Conservation (phyloP, 2,888 invertebrate genomes). For the Epirrhoe tristata region DNA sequence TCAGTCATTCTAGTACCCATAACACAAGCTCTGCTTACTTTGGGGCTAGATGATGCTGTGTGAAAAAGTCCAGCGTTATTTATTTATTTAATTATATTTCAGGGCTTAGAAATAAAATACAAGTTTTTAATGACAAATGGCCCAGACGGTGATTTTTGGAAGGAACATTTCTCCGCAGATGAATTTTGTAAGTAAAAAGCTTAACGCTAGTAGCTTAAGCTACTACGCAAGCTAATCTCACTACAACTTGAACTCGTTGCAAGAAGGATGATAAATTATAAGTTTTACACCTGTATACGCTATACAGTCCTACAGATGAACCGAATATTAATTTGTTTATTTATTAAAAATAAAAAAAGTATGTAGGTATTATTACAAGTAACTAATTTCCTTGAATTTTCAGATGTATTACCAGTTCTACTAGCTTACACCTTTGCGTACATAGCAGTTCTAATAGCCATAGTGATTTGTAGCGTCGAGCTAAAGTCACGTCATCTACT, state of each 20-base stretch:
- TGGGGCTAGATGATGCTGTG: no score
- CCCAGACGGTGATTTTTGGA: conserved; percentile 91
- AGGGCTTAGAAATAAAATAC: conserved; percentile 92
- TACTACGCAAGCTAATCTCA: no score
- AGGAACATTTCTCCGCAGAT: conserved; percentile 96
- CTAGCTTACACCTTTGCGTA: conserved; percentile 91
- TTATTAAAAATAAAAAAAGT: no score
- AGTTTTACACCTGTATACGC: no score
- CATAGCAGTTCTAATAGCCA: conserved; percentile 88
- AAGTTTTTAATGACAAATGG: conserved; percentile 96
- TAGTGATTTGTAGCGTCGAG: conserved; percentile 91
- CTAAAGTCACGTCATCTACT: conserved; percentile 92
- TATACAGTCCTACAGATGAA: no score
- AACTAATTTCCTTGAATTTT: background rate
- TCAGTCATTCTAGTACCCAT: no score
- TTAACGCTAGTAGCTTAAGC: no score
- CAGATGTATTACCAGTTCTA: conserved; percentile 94
- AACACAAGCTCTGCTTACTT: no score
- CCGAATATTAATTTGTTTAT: no score
- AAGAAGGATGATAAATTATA: no score
- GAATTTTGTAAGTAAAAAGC: conserved; percentile 92
- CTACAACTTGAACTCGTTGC: no score
- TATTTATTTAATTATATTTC: conserved; percentile 52
- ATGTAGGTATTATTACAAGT: background rate
- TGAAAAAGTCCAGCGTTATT: no score